Evolutionary conservation across 1,140 invertebrate genomes (phyloP).

Genomic region (Coboldia fuscipes): DNA sequence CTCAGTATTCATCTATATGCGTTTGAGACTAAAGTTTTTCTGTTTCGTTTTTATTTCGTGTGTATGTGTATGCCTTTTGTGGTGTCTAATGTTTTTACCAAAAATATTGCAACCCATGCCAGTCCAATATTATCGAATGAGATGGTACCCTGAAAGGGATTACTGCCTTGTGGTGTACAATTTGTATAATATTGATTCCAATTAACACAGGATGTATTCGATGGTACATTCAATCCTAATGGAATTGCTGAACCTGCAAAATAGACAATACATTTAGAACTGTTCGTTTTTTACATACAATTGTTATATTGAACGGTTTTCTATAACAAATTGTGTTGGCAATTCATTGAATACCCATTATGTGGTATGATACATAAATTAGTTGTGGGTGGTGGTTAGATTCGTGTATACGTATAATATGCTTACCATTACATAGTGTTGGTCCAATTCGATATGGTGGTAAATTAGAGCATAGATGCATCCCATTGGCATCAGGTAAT

Average conservation of each 20-base stretch:
- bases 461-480: constrained; percentile 78
- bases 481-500: constrained; percentile 76
- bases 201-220: constrained; percentile 70
- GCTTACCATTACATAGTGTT: constrained; percentile 37
- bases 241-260: constrained; percentile 21
- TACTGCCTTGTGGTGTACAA: constrained; percentile 77
- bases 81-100: constrained; percentile 39
- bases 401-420: too few relatives aligned
- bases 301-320: too few relatives aligned
- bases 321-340: too few relatives aligned
- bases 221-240: constrained; percentile 26
- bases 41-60: too few relatives aligned
- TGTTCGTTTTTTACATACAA: neutral
- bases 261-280: neutral
- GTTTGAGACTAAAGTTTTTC: too few relatives aligned
- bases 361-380: too few relatives aligned
- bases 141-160: constrained; percentile 98
- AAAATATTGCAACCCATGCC: constrained; percentile 99
- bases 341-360: too few relatives aligned
- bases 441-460: constrained; percentile 54
- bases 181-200: constrained; percentile 98
- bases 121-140: constrained; percentile 99
- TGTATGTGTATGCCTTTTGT: too few relatives aligned
- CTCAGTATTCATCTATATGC: too few relatives aligned
- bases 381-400: too few relatives aligned